Conservation (phyloP, 2,888 invertebrate species). For the Homarus gammarus region DNA sequence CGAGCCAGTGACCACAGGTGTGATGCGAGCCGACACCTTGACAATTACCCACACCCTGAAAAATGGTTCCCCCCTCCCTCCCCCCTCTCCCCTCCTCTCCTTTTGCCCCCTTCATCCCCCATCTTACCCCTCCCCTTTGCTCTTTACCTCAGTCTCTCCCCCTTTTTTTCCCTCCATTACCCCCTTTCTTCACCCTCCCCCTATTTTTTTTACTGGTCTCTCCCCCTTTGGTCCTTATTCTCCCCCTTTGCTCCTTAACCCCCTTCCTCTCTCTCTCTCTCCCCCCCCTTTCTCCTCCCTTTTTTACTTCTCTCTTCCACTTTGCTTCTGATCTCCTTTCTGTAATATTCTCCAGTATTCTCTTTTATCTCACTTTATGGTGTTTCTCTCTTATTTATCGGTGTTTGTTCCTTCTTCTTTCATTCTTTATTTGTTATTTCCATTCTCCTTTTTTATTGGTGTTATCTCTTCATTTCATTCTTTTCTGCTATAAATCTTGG, state of each 20-base stretch:
- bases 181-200: too few species aligned
- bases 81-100: neutral
- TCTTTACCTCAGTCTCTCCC: neutral
- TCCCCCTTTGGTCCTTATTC: neutral
- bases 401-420: too few species aligned
- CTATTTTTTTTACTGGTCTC: too few species aligned
- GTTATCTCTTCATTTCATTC: too few species aligned
- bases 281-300: neutral
- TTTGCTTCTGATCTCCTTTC: too few species aligned
- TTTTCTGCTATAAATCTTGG: too few species aligned
- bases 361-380: too few species aligned
- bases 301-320: too few species aligned
- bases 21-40: constrained; percentile 29
- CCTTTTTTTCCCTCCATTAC: neutral
- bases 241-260: neutral
- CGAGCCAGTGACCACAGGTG: constrained; percentile 20
- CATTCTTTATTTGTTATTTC: too few species aligned
- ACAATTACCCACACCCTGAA: constrained; percentile 35
- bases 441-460: too few species aligned
- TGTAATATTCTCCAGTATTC: too few species aligned
- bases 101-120: neutral
- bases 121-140: neutral
- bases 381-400: too few species aligned
- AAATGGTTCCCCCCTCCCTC: constrained; percentile 9
- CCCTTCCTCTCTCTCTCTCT: neutral